Conservation (phyloP, 1,140 invertebrate genomes). For the Nephila pilipes region DNA sequence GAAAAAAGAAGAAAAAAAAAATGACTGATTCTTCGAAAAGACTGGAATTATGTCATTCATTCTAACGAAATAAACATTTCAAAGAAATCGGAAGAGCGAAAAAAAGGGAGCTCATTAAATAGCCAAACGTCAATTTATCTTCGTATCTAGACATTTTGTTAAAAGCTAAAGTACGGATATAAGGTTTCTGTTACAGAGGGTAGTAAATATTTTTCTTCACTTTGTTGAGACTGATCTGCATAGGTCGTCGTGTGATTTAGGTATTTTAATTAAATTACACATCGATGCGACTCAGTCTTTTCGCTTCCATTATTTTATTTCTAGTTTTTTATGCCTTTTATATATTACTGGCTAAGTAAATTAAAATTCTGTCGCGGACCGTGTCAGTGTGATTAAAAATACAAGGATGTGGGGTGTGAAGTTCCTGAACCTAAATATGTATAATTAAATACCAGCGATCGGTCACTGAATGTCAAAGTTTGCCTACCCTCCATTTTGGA, state of each 20-base stretch:
- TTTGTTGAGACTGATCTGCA: not conserved
- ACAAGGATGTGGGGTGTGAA: not conserved
- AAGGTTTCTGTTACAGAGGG: not conserved
- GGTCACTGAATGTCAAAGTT: not conserved
- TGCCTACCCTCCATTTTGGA: not conserved
- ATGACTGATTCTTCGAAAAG: not conserved
- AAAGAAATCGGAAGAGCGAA: not conserved
- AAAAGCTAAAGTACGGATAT: slow-evolving; percentile 27
- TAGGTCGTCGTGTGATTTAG: not conserved
- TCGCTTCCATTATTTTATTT: not conserved
- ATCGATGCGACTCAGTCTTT: slow-evolving; percentile 26
- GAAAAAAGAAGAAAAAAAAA: not conserved
- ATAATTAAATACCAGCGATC: slow-evolving; percentile 7
- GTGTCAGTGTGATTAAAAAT: slow-evolving; percentile 32
- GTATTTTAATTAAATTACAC: slow-evolving; percentile 52
- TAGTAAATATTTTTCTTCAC: slow-evolving; percentile 18
- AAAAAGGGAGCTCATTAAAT: slow-evolving; percentile 36
- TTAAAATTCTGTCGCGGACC: slow-evolving; percentile 36
- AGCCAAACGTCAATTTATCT: slow-evolving; percentile 49
- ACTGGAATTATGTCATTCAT: slow-evolving; percentile 15
- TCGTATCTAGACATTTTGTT: slow-evolving; percentile 24
- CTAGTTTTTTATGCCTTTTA: not conserved
- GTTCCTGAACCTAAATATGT: slow-evolving; percentile 8
- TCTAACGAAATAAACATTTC: slow-evolving; percentile 31
- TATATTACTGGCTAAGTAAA: not conserved